phyloP scores from a whole-genome alignment of 2,113 vertebrate genomes.

The Syngnathus floridae region DNA sequence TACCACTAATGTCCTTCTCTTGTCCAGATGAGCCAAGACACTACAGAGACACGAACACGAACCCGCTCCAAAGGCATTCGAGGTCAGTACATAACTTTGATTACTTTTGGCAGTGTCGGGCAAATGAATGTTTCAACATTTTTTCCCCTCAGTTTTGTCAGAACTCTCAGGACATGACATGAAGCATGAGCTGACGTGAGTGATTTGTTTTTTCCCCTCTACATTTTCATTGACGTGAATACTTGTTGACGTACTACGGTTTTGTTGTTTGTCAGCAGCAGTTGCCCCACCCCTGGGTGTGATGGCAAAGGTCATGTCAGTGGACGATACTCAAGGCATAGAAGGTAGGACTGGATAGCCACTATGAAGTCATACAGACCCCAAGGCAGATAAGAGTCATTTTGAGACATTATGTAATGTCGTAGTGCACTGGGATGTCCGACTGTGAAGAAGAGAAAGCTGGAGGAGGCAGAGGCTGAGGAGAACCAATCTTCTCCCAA shows the following conservation, averaged over 20 bases:
- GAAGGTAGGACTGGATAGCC: constrained; percentile 71
- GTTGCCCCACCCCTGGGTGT: constrained; percentile 93
- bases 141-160: constrained; percentile 57
- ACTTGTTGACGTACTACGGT: neutral
- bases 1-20: constrained; percentile 12
- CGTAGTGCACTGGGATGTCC: constrained; percentile 86
- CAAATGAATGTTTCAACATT: neutral
- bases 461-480: constrained; percentile 77
- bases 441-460: constrained; percentile 91
- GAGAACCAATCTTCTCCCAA: constrained; percentile 78
- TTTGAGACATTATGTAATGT: neutral
- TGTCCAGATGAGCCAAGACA: constrained; percentile 91
- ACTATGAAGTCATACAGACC: neutral
- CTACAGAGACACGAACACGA: constrained; percentile 84
- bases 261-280: constrained; percentile 52
- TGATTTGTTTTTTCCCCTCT: neutral
- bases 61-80: constrained; percentile 86
- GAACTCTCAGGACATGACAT: constrained; percentile 83
- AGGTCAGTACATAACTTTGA: constrained; percentile 69
- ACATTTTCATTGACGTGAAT: neutral
- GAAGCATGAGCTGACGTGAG: constrained; percentile 86
- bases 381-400: neutral
- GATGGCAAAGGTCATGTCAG: constrained; percentile 90
- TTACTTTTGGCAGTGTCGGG: neutral
- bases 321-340: constrained; percentile 89